Base-by-base conservation (phyloP, 1,140 invertebrate genomes). In the Nixonia krombeini region DNA sequence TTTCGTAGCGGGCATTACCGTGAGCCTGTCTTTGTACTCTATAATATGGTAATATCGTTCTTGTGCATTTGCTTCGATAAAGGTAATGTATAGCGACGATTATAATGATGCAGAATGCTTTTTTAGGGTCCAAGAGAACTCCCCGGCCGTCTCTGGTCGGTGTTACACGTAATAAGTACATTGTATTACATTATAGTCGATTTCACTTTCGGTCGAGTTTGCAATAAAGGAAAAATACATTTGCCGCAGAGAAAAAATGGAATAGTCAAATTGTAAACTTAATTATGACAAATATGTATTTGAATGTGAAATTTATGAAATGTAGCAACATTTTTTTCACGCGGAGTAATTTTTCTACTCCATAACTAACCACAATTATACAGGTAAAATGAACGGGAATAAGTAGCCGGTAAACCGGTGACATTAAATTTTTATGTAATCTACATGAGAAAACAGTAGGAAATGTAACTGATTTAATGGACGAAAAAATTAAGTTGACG, bases 131-230 rank as follows among this genome's bases (percentile, higher is more conserved):
- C 67, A 41, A 41, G 46, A 59, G 47, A 29, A 51, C 29, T 49
- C 45, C 31, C 4, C 37, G 37, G 15, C 44, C 51, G 61, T 57
- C 64, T 38, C 52, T 40, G 41, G 42, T 45, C 23, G 5, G 23
- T 17, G 46, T 33, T 15, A 50, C 56, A 51, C 50, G 66, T 59
- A 63, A 58, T 63, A 63, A 57, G 38, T 16, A 38, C 50, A 38
- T 17, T 41, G 42, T 38, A 40, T 63, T 58, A 49, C 49, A 50
- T 41, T 57, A 56, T 58, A 50, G 55, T 66, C 75, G 76, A 79
- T 79, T 79, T 79, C 76, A 75, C 76, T 79, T 79, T 79, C 59
- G 62, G 46, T 25, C 61, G 42, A 53, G n/a, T 59, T 52, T 16
- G 15, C 26, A 58, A 49, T 47, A 10, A 17, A 47, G 10, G 37